Evolutionary conservation across 2,797 vertebrate genomes (phyloP), one percentile per base, ranked within the genome.

Genomic region (Hippopotamyrus pictus): DNA sequence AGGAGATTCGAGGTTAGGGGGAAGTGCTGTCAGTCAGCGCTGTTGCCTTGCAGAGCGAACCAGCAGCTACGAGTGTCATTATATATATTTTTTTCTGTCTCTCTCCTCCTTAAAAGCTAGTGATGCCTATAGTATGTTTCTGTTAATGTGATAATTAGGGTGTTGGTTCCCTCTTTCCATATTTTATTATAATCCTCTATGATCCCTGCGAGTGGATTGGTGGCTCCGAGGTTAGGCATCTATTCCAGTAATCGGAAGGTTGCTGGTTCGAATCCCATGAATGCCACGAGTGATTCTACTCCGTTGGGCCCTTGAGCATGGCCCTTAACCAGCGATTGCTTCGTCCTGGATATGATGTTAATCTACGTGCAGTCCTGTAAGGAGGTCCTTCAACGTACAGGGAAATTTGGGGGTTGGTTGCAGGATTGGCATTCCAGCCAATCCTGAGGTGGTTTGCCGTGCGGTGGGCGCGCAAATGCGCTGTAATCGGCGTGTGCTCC

Each of bases 1-100:
- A 99, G 97, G 98, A 99, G 96, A 99, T 99, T 91, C 96, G 98
- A 98, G 99, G 99, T 98, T 92, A 95, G 93, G n/a, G 19, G 11
- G 41, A 50, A 17, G 29, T 53, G 22, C 50, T 44, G 48, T 44
- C 51, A 62, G 86, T 57, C 33, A n/a, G 9, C 7, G 22, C 8
- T 53, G 19, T 3, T 54, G 53, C 37, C 51, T 59, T 37, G 19
- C 2, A 8, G 17, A 17, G 53, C 0, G 17, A 59, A 5, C 53
- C 53, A 59, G 50, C 14, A 59, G 33, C 51, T 86, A 29, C 19
- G 3, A 12, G 29, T 44, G 3, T 8, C 86, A 2, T 59, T 33
- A 1, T 54, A 57, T 57, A 57, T 57, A 2, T 29, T 0, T n/a
- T 5, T 65, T 12, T 22, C 8, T 0, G 5, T 14, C 37, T 22